phyloP scores from a whole-genome alignment of 2,113 vertebrate genomes.

The Puma concolor region DNA sequence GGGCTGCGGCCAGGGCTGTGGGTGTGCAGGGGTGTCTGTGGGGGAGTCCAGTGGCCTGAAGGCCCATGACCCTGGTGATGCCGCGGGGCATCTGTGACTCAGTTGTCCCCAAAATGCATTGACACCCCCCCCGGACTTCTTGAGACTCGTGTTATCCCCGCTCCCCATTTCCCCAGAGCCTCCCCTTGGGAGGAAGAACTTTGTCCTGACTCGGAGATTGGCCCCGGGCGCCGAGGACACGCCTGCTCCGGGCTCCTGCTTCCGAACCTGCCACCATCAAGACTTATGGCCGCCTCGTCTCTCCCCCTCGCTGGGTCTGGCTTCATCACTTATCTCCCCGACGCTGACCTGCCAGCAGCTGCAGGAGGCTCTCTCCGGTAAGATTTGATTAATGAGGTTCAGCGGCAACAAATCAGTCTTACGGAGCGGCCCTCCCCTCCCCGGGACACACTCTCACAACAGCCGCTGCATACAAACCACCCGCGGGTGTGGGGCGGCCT shows the following conservation, averaged over 20 bases:
- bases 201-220: slow-evolving; percentile 37
- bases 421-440: slow-evolving; percentile 65
- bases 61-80: background rate
- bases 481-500: slow-evolving; percentile 53
- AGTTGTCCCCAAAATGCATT: background rate
- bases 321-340: slow-evolving; percentile 75
- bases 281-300: slow-evolving; percentile 73
- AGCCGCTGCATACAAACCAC: slow-evolving; percentile 66
- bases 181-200: slow-evolving; percentile 51
- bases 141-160: background rate
- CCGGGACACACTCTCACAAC: slow-evolving; percentile 31
- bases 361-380: slow-evolving; percentile 68
- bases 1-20: too few species aligned
- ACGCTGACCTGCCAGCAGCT: slow-evolving; percentile 79
- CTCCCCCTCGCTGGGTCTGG: slow-evolving; percentile 77
- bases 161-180: background rate
- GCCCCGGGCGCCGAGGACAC: slow-evolving; percentile 37
- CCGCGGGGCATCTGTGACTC: background rate
- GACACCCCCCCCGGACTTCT: background rate
- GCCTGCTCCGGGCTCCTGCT: slow-evolving; percentile 1
- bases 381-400: slow-evolving; percentile 80
- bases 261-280: slow-evolving; percentile 73
- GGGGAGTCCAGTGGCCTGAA: background rate
- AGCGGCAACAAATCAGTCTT: slow-evolving; percentile 81
- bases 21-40: background rate